phyloP scores from a whole-genome alignment of 2,113 vertebrate genomes.

The Cinclus mexicanus region DNA sequence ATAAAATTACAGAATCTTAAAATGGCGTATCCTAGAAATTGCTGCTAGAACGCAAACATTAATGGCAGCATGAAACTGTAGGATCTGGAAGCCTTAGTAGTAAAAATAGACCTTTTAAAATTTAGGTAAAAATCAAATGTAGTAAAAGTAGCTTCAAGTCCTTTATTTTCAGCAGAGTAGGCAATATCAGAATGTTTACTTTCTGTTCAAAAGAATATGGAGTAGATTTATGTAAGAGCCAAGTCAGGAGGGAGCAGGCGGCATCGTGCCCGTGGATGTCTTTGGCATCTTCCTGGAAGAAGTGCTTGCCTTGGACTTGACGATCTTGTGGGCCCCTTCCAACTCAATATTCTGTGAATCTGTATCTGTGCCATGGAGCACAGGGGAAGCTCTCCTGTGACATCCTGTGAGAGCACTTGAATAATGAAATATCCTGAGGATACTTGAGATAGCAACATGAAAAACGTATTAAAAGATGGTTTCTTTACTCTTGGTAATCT shows the following conservation, averaged over 20 bases:
- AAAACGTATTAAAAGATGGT: background rate
- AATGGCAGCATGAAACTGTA: background rate
- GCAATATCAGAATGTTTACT: background rate
- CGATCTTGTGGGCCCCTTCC: background rate
- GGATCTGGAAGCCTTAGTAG: background rate
- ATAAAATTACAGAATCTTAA: background rate
- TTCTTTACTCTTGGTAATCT: background rate
- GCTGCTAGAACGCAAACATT: background rate
- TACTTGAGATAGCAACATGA: background rate
- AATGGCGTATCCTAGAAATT: background rate
- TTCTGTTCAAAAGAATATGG: background rate
- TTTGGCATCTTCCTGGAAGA: background rate
- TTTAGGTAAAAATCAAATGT: background rate
- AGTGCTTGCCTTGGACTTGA: background rate
- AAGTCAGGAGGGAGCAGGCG: rapidly evolving
- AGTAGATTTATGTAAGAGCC: background rate
- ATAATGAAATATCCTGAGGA: background rate
- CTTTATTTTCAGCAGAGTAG: background rate
- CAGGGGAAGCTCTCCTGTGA: background rate
- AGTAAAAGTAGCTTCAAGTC: background rate
- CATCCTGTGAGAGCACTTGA: background rate
- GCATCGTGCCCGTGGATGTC: background rate
- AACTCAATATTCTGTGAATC: background rate
- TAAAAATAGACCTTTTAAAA: background rate
- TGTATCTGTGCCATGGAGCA: background rate